Evolutionary conservation across 2,113 vertebrate genomes (phyloP).

Genomic region (Micromys minutus): DNA sequence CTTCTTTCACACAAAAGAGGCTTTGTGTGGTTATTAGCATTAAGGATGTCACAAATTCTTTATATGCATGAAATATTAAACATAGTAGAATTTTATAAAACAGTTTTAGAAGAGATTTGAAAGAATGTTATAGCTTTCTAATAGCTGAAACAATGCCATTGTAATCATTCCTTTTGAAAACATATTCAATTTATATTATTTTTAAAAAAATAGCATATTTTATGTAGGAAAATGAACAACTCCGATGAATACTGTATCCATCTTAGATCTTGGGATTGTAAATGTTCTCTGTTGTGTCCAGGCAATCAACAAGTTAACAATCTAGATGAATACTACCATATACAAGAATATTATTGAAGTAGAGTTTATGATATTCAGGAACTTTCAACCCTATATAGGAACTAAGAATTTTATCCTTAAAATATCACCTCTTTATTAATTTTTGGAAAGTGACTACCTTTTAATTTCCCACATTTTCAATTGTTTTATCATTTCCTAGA

Average conservation of each 20-base stretch:
- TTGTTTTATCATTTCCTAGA: neutral
- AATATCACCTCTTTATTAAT: neutral
- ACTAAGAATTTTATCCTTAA: neutral
- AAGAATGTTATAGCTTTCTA: constrained; percentile 36
- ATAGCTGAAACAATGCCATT: constrained; percentile 62
- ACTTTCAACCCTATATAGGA: neutral
- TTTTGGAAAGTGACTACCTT: neutral
- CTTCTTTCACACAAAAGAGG: constrained; percentile 53
- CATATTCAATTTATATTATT: constrained; percentile 24
- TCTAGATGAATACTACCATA: neutral
- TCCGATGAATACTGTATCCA: neutral
- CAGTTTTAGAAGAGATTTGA: neutral
- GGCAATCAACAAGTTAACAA: neutral
- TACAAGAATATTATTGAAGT: neutral
- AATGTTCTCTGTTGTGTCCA: neutral
- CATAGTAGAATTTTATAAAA: neutral
- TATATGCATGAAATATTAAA: neutral
- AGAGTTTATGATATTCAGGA: neutral
- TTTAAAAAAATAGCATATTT: constrained; percentile 40
- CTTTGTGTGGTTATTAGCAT: neutral
- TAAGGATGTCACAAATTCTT: neutral
- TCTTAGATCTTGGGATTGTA: neutral
- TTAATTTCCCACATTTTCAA: neutral
- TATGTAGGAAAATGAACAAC: neutral
- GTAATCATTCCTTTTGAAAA: constrained; percentile 41